phyloP scores from a whole-genome alignment of 1,140 invertebrate species.

The Hylaeus volcanicus region DNA sequence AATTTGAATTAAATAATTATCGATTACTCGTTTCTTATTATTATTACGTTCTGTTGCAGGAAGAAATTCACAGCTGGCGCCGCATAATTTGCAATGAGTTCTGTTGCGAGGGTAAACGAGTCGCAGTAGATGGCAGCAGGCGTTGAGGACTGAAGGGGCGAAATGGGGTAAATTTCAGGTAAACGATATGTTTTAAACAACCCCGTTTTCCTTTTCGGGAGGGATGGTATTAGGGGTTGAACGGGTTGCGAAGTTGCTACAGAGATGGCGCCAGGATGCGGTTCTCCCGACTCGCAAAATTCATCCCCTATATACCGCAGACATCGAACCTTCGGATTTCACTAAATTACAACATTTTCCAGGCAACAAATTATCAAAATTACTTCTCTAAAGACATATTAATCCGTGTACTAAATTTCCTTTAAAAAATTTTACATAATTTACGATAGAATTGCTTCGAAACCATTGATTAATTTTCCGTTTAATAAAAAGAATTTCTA shows the following conservation, averaged over 20 bases:
- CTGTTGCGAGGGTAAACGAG: background rate
- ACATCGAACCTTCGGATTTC: too few species aligned
- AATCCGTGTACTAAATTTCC: too few species aligned
- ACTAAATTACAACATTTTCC: background rate
- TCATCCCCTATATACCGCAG: background rate
- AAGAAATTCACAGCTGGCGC: background rate
- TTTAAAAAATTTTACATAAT: too few species aligned
- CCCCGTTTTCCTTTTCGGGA: constrained; percentile 36
- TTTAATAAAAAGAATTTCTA: too few species aligned
- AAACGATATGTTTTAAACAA: constrained; percentile 57
- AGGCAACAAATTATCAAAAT: background rate
- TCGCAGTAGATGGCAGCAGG: constrained; percentile 55
- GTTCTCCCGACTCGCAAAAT: constrained; percentile 12
- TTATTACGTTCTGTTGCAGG: background rate
- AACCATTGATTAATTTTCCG: too few species aligned
- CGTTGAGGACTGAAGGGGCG: constrained; percentile 3
- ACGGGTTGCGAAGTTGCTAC: constrained; percentile 47
- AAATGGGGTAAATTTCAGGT: constrained; percentile 47
- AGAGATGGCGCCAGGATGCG: constrained; percentile 70
- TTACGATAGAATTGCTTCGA: too few species aligned
- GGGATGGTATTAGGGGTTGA: constrained; percentile 50
- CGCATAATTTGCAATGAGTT: background rate
- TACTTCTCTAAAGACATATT: too few species aligned
- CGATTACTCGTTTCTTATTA: background rate
- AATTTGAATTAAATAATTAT: background rate